phyloP scores from a whole-genome alignment of 2,888 invertebrate genomes.

The Temnothorax rugatulus region DNA sequence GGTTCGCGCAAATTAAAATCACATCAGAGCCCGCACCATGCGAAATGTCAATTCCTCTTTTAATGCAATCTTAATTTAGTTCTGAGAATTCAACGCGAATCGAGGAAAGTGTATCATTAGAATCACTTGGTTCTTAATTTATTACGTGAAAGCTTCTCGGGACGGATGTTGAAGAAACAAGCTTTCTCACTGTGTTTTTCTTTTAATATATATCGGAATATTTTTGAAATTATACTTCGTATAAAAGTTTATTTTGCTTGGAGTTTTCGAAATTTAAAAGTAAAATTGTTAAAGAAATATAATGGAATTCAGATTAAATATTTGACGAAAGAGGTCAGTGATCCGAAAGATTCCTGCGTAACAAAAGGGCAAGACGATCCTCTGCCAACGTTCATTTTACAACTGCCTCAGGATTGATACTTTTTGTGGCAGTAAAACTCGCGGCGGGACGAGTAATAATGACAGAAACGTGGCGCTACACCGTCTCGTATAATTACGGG shows the following conservation, averaged over 20 bases:
- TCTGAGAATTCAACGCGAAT: neutral
- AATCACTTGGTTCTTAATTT: neutral
- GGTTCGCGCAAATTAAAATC: conserved; percentile 27
- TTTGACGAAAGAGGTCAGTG: neutral
- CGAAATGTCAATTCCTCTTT: neutral
- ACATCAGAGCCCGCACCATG: neutral
- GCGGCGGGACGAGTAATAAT: neutral
- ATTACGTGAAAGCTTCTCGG: neutral
- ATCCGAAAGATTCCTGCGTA: neutral
- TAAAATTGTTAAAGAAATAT: neutral
- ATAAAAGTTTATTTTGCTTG: no score
- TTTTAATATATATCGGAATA: neutral
- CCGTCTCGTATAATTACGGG: neutral
- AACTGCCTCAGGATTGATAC: neutral
- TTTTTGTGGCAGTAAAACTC: neutral
- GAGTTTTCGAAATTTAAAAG: neutral
- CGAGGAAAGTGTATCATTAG: neutral
- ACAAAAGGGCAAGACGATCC: neutral
- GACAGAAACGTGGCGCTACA: neutral
- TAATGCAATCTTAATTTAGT: neutral
- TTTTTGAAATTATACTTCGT: neutral
- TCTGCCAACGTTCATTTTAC: neutral
- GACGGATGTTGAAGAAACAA: neutral
- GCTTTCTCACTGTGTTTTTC: neutral
- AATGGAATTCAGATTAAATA: neutral